phyloP scores from a whole-genome alignment of 2,113 vertebrate genomes.

The Ceyx margarethae region DNA sequence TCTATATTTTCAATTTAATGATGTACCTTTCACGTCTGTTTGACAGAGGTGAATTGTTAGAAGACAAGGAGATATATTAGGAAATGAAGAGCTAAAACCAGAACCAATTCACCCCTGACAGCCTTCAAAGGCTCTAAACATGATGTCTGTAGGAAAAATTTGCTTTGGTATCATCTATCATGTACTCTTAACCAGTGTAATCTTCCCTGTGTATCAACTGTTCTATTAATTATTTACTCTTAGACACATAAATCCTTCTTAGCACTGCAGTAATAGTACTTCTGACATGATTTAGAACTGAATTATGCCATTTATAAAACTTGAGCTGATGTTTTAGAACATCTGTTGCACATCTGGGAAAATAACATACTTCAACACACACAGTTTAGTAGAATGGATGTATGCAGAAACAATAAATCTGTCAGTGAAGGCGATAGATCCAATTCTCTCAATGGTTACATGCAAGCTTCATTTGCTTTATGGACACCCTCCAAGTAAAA shows the following conservation, averaged over 20 bases:
- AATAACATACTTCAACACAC: neutral
- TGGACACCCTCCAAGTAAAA: neutral
- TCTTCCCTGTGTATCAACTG: neutral
- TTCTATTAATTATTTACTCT: constrained; percentile 54
- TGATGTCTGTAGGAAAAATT: neutral
- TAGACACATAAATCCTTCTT: constrained; percentile 26
- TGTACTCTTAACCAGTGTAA: constrained; percentile 1
- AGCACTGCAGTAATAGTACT: constrained; percentile 5
- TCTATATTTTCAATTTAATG: neutral
- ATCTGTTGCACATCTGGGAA: neutral
- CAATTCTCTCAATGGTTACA: neutral
- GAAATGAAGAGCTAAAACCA: constrained; percentile 38
- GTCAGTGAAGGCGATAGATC: neutral
- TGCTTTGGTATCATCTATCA: neutral
- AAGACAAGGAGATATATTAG: constrained; percentile 13
- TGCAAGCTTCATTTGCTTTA: neutral
- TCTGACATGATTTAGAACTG: constrained; percentile 47
- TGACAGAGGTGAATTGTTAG: constrained; percentile 42
- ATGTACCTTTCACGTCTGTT: neutral
- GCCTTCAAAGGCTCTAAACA: neutral
- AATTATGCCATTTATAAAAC: constrained; percentile 27
- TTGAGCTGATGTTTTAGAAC: constrained; percentile 13
- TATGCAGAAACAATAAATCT: neutral
- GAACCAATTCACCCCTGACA: neutral
- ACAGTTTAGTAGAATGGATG: neutral